Percentiles rank a stretch among this genome's conserved stretches.
Conservation (phyloP, 2,797 vertebrate genomes). For the Sylvia borin region DNA sequence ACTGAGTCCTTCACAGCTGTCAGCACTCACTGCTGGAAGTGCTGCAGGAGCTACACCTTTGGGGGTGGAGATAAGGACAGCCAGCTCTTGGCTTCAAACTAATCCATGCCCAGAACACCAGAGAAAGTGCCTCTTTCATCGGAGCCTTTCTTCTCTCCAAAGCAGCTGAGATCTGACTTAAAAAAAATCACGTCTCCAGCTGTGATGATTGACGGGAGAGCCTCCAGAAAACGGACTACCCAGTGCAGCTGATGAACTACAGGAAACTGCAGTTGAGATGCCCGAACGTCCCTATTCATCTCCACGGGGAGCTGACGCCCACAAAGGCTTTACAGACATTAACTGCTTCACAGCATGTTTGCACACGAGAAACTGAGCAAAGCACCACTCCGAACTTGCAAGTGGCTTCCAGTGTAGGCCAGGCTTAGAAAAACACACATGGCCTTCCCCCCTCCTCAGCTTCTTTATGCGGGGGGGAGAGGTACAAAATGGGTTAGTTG, state of each 20-base stretch:
- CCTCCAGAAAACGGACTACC: not conserved
- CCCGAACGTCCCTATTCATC: conserved; percentile 21
- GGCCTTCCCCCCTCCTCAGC: not conserved
- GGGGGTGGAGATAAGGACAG: not conserved
- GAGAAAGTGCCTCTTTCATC: not conserved
- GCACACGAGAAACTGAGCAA: not conserved
- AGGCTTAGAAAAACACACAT: not conserved
- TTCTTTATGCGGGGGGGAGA: not conserved
- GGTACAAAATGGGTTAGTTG: not conserved
- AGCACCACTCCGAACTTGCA: not conserved
- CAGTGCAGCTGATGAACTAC: not conserved
- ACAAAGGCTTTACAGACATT: not conserved
- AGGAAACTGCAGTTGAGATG: not conserved
- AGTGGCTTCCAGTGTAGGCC: not conserved
- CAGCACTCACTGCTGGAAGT: not conserved
- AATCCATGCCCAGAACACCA: not conserved
- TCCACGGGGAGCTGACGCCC: not conserved
- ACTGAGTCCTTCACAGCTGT: not conserved
- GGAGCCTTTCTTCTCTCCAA: not conserved
- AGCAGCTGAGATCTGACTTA: not conserved
- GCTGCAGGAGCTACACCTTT: not conserved
- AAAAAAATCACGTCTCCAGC: not conserved
- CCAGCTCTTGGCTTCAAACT: not conserved
- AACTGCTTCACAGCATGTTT: conserved; percentile 16
- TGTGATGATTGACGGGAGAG: not conserved